phyloP scores from a whole-genome alignment of 2,797 vertebrate genomes.

The Melopsittacus undulatus region DNA sequence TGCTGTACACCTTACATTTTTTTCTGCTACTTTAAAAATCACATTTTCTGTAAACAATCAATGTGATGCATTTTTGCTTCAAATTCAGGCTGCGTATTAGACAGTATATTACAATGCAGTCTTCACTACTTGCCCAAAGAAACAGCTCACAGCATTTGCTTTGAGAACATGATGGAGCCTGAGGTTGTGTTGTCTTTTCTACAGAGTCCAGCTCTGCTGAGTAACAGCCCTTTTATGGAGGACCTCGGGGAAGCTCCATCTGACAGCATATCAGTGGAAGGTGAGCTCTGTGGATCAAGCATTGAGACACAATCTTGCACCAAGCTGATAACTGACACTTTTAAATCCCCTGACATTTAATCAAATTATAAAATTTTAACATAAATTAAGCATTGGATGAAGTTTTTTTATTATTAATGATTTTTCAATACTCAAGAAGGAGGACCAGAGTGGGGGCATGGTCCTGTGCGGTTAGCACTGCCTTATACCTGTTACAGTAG shows the following conservation, averaged over 20 bases:
- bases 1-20: not conserved
- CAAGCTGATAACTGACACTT: not conserved
- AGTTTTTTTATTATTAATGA: not conserved
- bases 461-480: not conserved
- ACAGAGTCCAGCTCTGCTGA: not conserved
- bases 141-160: not conserved
- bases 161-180: accelerated
- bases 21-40: not conserved
- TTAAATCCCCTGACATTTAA: not conserved
- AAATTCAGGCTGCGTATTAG: not conserved
- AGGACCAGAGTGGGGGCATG: accelerated
- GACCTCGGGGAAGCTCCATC: not conserved
- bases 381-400: accelerated
- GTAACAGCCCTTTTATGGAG: not conserved
- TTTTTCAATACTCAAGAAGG: not conserved
- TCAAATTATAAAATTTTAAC: not conserved
- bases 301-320: accelerated
- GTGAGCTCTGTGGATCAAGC: not conserved
- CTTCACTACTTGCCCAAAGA: not conserved
- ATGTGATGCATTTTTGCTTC: not conserved
- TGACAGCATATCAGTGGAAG: accelerated
- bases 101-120: not conserved
- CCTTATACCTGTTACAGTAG: not conserved
- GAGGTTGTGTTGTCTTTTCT: not conserved
- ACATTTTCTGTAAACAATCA: not conserved